Conservation (phyloP, 1,140 invertebrate species). For the Atopsyche davidsoni region DNA sequence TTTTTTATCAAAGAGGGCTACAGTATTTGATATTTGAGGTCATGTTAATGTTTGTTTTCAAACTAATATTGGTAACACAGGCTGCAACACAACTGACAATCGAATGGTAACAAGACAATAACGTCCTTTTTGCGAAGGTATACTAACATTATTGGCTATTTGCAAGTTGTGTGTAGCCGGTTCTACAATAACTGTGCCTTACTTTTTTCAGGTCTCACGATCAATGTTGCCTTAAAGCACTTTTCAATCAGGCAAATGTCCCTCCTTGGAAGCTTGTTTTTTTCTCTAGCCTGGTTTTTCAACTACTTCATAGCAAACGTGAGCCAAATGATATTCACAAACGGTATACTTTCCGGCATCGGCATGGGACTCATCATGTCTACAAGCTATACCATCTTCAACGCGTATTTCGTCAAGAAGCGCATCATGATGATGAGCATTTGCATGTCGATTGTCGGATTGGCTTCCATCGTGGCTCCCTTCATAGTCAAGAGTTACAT, state of each 20-base stretch:
- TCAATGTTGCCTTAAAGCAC: constrained; percentile 49
- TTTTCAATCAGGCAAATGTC: constrained; percentile 46
- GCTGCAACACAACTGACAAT: too few relatives aligned
- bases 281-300: not conserved
- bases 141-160: too few relatives aligned
- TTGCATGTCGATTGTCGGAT: constrained; percentile 1
- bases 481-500: not conserved
- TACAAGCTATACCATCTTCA: not conserved
- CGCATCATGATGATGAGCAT: constrained; percentile 10
- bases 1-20: too few relatives aligned
- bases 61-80: too few relatives aligned
- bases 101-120: too few relatives aligned
- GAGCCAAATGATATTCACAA: not conserved
- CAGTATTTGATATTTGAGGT: too few relatives aligned
- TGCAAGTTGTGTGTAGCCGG: too few relatives aligned
- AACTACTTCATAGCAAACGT: not conserved
- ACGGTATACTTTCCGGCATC: not conserved
- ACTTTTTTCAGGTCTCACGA: constrained; percentile 45
- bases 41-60: too few relatives aligned
- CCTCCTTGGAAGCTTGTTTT: constrained; percentile 44
- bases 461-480: not conserved
- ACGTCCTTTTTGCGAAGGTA: too few relatives aligned
- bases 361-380: not conserved
- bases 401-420: constrained; percentile 3
- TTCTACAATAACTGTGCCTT: too few relatives aligned